A percentile compares a stretch with the other conserved stretches of the same genome.
Conservation (phyloP, 2,888 invertebrate genomes). For the Acanthoscelides obtectus region DNA sequence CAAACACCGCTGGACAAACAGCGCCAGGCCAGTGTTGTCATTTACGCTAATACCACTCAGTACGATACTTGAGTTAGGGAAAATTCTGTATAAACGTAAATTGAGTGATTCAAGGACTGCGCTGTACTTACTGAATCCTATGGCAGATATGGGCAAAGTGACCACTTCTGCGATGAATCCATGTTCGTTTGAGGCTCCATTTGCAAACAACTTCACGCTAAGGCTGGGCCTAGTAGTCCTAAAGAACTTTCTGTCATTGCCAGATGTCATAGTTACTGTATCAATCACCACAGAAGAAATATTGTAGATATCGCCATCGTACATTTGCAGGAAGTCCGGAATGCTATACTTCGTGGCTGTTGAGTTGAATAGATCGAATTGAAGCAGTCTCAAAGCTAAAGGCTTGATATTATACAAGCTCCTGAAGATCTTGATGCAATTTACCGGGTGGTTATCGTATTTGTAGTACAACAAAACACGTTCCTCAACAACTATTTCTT, state of each 20-base stretch:
- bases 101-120: neutral
- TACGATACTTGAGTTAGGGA: no score
- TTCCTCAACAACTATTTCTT: conserved; percentile 86
- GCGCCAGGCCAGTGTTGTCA: no score
- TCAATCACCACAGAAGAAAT: conserved; percentile 68
- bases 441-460: conserved; percentile 93
- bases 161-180: conserved; percentile 98
- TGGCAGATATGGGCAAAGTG: conserved; percentile 86
- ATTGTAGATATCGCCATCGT: conserved; percentile 91
- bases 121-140: conserved; percentile 74
- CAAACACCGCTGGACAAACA: no score
- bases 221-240: conserved; percentile 73
- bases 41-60: no score
- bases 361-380: conserved; percentile 88
- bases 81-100: no score
- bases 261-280: conserved; percentile 66
- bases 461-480: conserved; percentile 91
- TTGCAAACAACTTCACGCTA: conserved; percentile 87
- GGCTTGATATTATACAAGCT: conserved; percentile 81
- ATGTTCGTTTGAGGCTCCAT: conserved; percentile 88
- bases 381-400: conserved; percentile 83
- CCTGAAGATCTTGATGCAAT: conserved; percentile 95
- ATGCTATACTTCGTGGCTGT: conserved; percentile 69
- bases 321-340: conserved; percentile 79
- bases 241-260: conserved; percentile 70